phyloP scores from a whole-genome alignment of 1,140 invertebrate genomes.

The Bombus ignitus region DNA sequence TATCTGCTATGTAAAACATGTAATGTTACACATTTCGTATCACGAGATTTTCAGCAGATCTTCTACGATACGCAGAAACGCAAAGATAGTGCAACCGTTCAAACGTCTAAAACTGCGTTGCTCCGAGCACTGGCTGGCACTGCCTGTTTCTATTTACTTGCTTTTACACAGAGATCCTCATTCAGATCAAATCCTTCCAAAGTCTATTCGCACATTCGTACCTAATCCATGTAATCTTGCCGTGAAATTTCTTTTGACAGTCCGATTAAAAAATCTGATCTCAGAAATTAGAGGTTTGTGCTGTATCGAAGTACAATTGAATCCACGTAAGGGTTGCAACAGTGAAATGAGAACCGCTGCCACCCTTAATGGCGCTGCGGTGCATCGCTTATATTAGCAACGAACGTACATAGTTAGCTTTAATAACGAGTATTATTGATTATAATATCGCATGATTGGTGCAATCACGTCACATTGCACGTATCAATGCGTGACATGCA shows the following conservation, averaged over 20 bases:
- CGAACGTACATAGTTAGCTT: slow-evolving; percentile 63
- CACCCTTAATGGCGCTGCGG: slow-evolving; percentile 42
- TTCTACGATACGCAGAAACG: slow-evolving; percentile 33
- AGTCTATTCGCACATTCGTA: not conserved
- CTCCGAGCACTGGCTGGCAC: slow-evolving; percentile 67
- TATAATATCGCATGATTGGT: slow-evolving; percentile 81
- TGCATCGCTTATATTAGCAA: slow-evolving; percentile 57
- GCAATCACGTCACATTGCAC: slow-evolving; percentile 75
- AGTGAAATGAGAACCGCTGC: slow-evolving; percentile 51
- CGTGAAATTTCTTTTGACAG: not conserved
- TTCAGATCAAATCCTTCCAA: not conserved
- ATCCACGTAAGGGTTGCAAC: not conserved
- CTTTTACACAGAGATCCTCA: slow-evolving; percentile 63
- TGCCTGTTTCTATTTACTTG: slow-evolving; percentile 72
- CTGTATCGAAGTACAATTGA: too few relatives aligned
- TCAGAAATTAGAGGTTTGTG: not conserved
- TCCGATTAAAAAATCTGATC: not conserved
- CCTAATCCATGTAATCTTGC: too few relatives aligned
- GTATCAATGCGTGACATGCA: slow-evolving; percentile 72
- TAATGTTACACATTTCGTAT: slow-evolving; percentile 18
- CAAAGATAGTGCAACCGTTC: slow-evolving; percentile 63
- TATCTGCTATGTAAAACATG: not conserved
- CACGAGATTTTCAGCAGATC: slow-evolving; percentile 42
- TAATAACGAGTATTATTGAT: slow-evolving; percentile 79
- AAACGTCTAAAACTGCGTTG: slow-evolving; percentile 42